Percentiles rank a stretch among this genome's conserved stretches.
Evolutionary conservation across 2,888 invertebrate species (phyloP).

Genomic region (Iphiclides podalirius): DNA sequence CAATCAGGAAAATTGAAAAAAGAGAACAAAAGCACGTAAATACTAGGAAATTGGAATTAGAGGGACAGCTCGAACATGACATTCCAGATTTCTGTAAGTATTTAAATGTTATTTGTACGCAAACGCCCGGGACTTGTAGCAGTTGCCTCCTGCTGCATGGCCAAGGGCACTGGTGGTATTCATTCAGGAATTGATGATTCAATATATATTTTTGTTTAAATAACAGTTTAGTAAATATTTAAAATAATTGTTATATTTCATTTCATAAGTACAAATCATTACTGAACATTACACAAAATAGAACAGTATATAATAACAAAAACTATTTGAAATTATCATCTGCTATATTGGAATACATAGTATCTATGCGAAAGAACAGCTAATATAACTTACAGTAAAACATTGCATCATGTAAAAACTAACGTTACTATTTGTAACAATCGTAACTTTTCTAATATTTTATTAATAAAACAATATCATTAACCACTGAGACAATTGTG

Average conservation of each 20-base stretch:
- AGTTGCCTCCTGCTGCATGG: no score
- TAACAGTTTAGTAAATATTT: constrained; percentile 41
- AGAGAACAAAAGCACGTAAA: no score
- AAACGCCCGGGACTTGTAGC: no score
- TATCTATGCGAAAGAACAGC: constrained; percentile 21
- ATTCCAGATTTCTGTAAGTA: no score
- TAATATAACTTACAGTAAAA: constrained; percentile 17
- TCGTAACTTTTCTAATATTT: constrained; percentile 7
- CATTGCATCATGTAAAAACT: constrained; percentile 20
- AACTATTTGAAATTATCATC: constrained; percentile 34
- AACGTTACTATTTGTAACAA: constrained; percentile 17
- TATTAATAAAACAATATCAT: constrained; percentile 4
- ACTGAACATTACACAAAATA: constrained; percentile 51
- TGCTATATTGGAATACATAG: constrained; percentile 32
- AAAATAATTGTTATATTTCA: constrained; percentile 71
- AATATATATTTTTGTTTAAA: no score
- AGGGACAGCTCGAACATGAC: no score
- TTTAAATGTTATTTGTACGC: no score
- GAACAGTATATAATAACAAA: constrained; percentile 60
- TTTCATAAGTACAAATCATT: constrained; percentile 63
- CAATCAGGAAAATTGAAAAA: no score
- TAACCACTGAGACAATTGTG: constrained; percentile 1
- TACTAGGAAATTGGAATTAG: no score
- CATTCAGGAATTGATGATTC: no score
- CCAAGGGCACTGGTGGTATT: no score